Conservation (phyloP, 2,888 invertebrate species). For the Xestobium rufovillosum region DNA sequence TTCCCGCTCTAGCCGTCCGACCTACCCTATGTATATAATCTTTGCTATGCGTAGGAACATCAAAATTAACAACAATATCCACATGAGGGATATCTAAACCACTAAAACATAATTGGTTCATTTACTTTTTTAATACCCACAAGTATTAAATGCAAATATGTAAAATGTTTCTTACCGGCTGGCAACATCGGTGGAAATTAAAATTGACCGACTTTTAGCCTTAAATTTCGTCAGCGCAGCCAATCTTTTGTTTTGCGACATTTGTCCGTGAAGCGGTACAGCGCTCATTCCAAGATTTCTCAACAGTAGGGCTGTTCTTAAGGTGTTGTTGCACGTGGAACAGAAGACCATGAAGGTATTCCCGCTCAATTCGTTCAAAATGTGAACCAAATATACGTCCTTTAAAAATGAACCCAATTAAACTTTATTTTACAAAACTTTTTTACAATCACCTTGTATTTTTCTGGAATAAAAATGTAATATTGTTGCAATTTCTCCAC, state of each 20-base stretch:
- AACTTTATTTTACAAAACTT: too few species aligned
- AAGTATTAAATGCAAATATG: not conserved
- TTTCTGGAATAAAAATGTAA: conserved; percentile 91
- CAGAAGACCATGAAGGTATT: conserved; percentile 97
- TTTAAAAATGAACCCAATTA: conserved; percentile 33
- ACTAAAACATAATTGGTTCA: conserved; percentile 46
- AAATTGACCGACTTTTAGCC: conserved; percentile 79
- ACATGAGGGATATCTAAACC: conserved; percentile 98
- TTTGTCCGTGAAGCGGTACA: conserved; percentile 93
- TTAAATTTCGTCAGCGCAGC: conserved; percentile 93
- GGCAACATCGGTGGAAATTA: conserved; percentile 96
- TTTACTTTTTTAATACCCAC: not conserved
- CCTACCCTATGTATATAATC: conserved; percentile 99
- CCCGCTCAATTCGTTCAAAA: conserved; percentile 90
- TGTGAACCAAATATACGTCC: conserved; percentile 94
- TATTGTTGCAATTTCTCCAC: conserved; percentile 93
- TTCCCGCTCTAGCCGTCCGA: conserved; percentile 90
- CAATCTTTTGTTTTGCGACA: conserved; percentile 91
- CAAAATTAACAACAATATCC: conserved; percentile 94
- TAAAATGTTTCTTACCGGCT: conserved; percentile 61
- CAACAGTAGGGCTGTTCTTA: conserved; percentile 77
- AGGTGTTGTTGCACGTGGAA: conserved; percentile 83
- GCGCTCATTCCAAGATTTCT: conserved; percentile 84
- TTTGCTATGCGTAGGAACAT: conserved; percentile 97
- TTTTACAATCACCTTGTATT: conserved; percentile 80